These are phyloP conservation scores for Turdus rufiventris DNA, from an alignment of 2,113 vertebrate species.

Conservation along the genomic window DNA sequence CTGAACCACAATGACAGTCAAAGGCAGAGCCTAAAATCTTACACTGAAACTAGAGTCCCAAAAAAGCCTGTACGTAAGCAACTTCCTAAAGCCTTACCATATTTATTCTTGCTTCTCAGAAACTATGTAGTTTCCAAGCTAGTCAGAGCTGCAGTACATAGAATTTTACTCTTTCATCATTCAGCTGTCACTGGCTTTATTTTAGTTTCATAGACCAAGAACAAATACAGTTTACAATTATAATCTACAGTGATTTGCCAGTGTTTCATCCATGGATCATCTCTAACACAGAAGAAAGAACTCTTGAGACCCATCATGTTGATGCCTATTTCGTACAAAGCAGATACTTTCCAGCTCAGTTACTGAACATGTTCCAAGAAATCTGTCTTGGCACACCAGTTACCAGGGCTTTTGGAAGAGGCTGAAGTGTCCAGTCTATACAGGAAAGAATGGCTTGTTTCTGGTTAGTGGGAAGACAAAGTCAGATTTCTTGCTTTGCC, in stretches of 20 bases:
- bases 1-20: neutral
- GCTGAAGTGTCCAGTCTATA: neutral
- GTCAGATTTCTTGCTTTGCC: neutral
- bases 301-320: neutral
- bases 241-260: neutral
- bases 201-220: neutral
- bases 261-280: neutral
- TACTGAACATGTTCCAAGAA: neutral
- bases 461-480: neutral
- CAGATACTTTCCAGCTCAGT: neutral
- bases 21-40: neutral
- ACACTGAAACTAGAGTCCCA: neutral
- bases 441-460: neutral
- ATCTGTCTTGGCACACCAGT: neutral
- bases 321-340: neutral
- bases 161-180: neutral
- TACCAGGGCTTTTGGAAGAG: neutral
- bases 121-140: neutral
- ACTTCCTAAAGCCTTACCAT: neutral
- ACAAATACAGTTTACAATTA: neutral
- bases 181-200: neutral
- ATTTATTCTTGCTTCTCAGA: neutral
- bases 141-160: neutral
- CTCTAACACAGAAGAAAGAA: neutral
- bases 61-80: neutral